Evolutionary conservation across 1,140 invertebrate species (phyloP), one percentile per base, ranked within the genome.

Genomic region (Aphaenogaster floridana): DNA sequence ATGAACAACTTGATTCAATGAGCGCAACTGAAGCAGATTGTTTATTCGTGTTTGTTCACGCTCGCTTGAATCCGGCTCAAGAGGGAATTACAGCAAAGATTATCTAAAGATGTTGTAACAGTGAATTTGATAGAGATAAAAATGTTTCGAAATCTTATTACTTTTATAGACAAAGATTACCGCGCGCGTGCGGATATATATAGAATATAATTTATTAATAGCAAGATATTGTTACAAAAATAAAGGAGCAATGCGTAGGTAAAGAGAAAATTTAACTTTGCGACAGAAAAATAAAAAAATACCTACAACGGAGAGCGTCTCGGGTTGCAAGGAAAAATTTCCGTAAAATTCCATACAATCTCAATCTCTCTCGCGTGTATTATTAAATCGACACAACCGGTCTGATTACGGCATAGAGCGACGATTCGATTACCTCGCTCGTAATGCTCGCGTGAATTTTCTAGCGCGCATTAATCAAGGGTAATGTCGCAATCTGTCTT

Each of bases 401-500:
- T 78, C 45, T 21, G 77, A 79, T 79, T 79, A 42, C 39, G 52
- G 4, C 36, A 42, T 45, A 11, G 54, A 52, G 48, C 28, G 52
- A 84, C 48, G 52, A 61, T 87, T 72, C 57, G 50, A 74, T 83
- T 74, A 87, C 42, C 13, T 7, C 45, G 74, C 28, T 68, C 71
- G 21, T 54, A 57, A 28, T 63, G 83, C 57, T 68, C 59, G 54
- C 59, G 57, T 57, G 54, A 78, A 86, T 66, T 86, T 79, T 79
- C 74, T 50, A 64, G n/a, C 61, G 42, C 61, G 61, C 66, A 85
- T 59, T 86, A 59, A 86, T 79, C 83, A 86, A 36, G 21, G 48
- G 36, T 84, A 64, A 87, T 64, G 71, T 84, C 69, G 79, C 71
- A 52, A 87, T 72, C 66, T 45, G 36, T 84, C 52, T 87, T 77